Percentiles rank a stretch among this genome's conserved stretches.
These are phyloP conservation scores for Channa maculata DNA, from an alignment of 2,113 vertebrate genomes.

Conservation along the genomic window DNA sequence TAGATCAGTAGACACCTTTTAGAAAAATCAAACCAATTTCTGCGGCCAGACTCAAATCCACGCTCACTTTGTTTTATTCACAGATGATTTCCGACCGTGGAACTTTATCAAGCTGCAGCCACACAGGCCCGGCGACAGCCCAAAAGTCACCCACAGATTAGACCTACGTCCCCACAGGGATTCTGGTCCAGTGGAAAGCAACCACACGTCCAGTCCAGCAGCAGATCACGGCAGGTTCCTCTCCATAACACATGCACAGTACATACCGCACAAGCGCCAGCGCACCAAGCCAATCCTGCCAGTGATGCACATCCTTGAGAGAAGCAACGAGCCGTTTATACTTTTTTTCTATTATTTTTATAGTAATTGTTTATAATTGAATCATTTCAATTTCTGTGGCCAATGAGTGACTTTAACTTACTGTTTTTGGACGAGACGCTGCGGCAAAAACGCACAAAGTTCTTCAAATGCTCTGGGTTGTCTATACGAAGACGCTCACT, in stretches of 20 bases:
- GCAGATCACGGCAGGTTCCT: conserved; percentile 55
- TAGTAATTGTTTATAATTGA: background rate
- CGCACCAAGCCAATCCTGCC: conserved; percentile 38
- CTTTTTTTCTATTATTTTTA: too few relatives aligned
- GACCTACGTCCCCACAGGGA: conserved; percentile 67
- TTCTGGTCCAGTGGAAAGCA: conserved; percentile 28
- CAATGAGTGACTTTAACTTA: background rate
- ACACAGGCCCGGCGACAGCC: conserved; percentile 42
- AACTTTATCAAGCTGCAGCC: conserved; percentile 56
- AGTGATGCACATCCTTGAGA: background rate
- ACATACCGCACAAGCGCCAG: conserved; percentile 49
- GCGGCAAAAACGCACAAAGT: conserved; percentile 42
- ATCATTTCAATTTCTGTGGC: background rate
- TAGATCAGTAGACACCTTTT: background rate
- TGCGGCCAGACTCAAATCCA: too few relatives aligned
- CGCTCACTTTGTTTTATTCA: conserved; percentile 42
- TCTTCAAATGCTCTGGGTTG: background rate
- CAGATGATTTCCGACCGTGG: conserved; percentile 82
- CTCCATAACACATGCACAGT: conserved; percentile 69
- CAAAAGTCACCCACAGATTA: conserved; percentile 49
- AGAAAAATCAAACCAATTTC: too few relatives aligned
- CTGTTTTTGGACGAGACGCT: background rate
- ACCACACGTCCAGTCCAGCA: conserved; percentile 42
- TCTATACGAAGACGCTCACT: background rate
- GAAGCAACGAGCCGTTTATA: conserved; percentile 37